phyloP scores from a whole-genome alignment of 1,140 invertebrate species.

The Limonius californicus region DNA sequence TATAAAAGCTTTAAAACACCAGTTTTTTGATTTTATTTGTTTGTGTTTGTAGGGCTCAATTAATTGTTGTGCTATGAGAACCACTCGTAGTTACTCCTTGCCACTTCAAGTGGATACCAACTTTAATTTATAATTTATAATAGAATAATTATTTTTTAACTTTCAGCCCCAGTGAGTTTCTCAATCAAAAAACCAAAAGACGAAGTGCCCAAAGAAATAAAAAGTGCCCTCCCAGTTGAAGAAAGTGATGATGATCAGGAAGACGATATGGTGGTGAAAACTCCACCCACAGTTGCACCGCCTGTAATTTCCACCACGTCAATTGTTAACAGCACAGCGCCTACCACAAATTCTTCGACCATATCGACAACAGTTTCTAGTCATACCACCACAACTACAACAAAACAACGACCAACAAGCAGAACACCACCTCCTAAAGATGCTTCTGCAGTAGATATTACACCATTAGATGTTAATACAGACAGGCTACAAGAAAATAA shows the following conservation, averaged over 20 bases:
- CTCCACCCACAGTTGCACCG: background rate
- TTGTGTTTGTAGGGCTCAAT: no score
- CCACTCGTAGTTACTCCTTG: no score
- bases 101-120: no score
- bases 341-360: background rate
- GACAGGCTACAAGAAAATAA: slow-evolving; percentile 33
- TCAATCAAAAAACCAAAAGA: slow-evolving; percentile 77
- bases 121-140: no score
- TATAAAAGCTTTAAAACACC: no score
- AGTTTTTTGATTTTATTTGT: no score
- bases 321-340: background rate
- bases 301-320: background rate
- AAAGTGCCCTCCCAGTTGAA: slow-evolving; percentile 65
- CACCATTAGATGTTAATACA: slow-evolving; percentile 24
- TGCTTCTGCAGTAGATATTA: slow-evolving; percentile 1
- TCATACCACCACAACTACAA: background rate
- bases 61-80: no score
- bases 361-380: background rate
- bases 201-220: slow-evolving; percentile 61
- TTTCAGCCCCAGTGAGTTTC: slow-evolving; percentile 67
- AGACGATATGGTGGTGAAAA: slow-evolving; percentile 41
- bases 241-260: slow-evolving; percentile 69
- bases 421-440: background rate
- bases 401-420: background rate
- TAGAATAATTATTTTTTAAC: background rate